Evolutionary conservation across 2,797 vertebrate genomes (phyloP).

Genomic region (Aplochiton taeniatus): DNA sequence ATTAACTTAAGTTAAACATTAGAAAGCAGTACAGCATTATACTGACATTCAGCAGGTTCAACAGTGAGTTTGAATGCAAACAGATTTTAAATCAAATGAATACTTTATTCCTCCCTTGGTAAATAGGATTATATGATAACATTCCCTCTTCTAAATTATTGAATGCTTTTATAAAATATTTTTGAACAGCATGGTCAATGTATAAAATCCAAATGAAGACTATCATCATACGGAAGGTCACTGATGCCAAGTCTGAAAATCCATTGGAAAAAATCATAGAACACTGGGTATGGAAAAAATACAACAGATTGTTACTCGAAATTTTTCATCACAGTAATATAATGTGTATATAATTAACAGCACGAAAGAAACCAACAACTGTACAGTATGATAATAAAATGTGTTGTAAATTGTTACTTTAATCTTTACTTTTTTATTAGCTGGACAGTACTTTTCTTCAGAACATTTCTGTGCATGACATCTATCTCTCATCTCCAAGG

Average conservation of each 20-base stretch:
- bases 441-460: slow-evolving; percentile 55
- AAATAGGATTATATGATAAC: not conserved
- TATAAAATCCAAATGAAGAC: slow-evolving; percentile 65
- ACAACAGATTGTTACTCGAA: not conserved
- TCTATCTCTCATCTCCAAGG: slow-evolving; percentile 55
- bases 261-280: slow-evolving; percentile 42
- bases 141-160: not conserved
- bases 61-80: not conserved
- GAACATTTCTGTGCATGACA: slow-evolving; percentile 41
- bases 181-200: slow-evolving; percentile 62
- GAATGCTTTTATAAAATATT: not conserved
- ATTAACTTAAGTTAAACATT: too few relatives aligned
- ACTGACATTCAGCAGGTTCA: not conserved
- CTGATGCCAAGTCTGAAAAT: slow-evolving; percentile 1
- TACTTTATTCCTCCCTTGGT: too few relatives aligned
- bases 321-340: not conserved
- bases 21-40: too few relatives aligned
- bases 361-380: not conserved
- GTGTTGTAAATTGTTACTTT: not conserved
- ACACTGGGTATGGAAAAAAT: slow-evolving; percentile 66
- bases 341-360: not conserved
- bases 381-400: not conserved
- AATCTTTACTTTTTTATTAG: slow-evolving; percentile 50
- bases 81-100: not conserved
- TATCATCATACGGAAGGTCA: slow-evolving; percentile 4